These are phyloP conservation scores for Folsomia candida DNA, from an alignment of 2,888 invertebrate genomes.

Conservation along the genomic window DNA sequence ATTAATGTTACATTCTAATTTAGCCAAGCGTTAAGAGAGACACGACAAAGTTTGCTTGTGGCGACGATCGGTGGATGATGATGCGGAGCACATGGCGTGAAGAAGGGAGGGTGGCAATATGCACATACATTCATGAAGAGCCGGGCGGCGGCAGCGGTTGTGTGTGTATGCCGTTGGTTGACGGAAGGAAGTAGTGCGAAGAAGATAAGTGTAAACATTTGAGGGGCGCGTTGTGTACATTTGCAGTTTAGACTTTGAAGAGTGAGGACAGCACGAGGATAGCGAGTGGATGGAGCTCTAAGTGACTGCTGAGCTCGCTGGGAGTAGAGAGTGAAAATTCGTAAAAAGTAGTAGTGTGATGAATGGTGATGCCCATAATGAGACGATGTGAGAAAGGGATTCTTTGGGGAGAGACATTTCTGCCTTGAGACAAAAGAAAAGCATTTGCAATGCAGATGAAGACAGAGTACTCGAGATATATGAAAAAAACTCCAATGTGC, in stretches of 20 bases:
- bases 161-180: not conserved
- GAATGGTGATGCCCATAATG: slow-evolving; percentile 48
- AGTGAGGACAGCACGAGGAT: not conserved
- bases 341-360: slow-evolving; percentile 41
- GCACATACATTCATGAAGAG: not conserved
- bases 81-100: too few relatives aligned
- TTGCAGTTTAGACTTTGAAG: not conserved
- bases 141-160: not conserved
- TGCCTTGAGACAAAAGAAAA: slow-evolving; percentile 48
- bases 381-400: slow-evolving; percentile 48
- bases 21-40: not conserved
- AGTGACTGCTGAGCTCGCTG: slow-evolving; percentile 13
- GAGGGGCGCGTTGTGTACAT: slow-evolving; percentile 3
- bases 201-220: slow-evolving; percentile 17
- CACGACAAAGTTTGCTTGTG: not conserved
- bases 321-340: slow-evolving; percentile 13
- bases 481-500: slow-evolving; percentile 46
- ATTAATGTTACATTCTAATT: not conserved
- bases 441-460: slow-evolving; percentile 51
- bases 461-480: slow-evolving; percentile 26
- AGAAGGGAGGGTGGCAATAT: too few relatives aligned
- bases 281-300: slow-evolving; percentile 7
- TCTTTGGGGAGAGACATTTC: slow-evolving; percentile 44
- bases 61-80: not conserved
- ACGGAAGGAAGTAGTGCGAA: slow-evolving; percentile 6